Percentiles rank a stretch among this genome's conserved stretches.
Conservation (phyloP, 2,888 invertebrate species). For the Neuroscelio doddi region DNA sequence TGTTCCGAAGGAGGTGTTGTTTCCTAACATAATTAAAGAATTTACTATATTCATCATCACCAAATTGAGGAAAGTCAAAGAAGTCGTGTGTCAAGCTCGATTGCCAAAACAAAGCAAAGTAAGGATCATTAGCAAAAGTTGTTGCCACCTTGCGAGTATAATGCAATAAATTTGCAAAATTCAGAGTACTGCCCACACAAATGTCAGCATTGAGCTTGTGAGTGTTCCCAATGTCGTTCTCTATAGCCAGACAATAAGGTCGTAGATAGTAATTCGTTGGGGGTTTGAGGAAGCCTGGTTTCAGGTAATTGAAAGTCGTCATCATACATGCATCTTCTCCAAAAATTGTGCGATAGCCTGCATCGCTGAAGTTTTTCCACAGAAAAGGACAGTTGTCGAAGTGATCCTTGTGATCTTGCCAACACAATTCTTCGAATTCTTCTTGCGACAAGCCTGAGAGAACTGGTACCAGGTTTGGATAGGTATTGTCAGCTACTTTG, state of each 20-base stretch:
- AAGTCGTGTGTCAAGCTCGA: conserved; percentile 88
- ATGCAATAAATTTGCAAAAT: conserved; percentile 82
- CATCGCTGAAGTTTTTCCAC: conserved; percentile 85
- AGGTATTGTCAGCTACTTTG: conserved; percentile 96
- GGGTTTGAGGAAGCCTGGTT: conserved; percentile 82
- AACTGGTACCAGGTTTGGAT: conserved; percentile 89
- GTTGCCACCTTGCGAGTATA: conserved; percentile 80
- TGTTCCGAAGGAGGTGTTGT: conserved; percentile 76
- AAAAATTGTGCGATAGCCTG: conserved; percentile 84
- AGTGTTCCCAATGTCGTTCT: conserved; percentile 79
- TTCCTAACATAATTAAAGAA: conserved; percentile 75
- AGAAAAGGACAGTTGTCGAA: conserved; percentile 88
- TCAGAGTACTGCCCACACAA: conserved; percentile 82
- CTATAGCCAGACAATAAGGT: conserved; percentile 82
- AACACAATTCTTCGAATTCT: conserved; percentile 81
- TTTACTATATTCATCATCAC: conserved; percentile 78
- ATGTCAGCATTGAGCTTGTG: conserved; percentile 78
- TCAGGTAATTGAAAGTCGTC: conserved; percentile 86
- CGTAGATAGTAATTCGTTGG: conserved; percentile 91
- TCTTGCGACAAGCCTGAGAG: conserved; percentile 81
- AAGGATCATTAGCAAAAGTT: conserved; percentile 75
- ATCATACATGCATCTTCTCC: conserved; percentile 88
- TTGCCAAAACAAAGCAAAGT: conserved; percentile 90
- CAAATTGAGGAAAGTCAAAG: conserved; percentile 83
- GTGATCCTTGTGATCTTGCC: conserved; percentile 74